Evolutionary conservation across 2,113 vertebrate genomes (phyloP).

Genomic region (Gracilinanus agilis): DNA sequence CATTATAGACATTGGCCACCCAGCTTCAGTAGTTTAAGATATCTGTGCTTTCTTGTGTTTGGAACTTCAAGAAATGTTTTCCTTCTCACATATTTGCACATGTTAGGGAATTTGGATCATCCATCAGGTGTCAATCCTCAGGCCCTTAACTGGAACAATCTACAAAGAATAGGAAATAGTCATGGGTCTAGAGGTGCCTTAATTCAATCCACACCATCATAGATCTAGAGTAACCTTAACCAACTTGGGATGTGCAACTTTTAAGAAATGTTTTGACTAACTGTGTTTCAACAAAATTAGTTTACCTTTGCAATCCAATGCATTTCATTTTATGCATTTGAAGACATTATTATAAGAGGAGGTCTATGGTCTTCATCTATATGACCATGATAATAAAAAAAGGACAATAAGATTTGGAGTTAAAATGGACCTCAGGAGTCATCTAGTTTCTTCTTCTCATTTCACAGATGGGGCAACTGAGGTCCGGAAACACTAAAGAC

Average conservation of each 20-base stretch:
- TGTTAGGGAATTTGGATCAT: neutral
- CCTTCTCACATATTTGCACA: neutral
- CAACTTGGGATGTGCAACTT: neutral
- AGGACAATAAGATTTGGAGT: neutral
- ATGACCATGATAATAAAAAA: neutral
- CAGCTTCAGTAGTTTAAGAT: neutral
- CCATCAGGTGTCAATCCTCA: neutral
- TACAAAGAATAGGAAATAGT: neutral
- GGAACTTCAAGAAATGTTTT: no score
- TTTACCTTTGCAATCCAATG: neutral
- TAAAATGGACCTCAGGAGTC: neutral
- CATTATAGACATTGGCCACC: fast-evolving
- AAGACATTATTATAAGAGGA: neutral
- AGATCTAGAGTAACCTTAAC: neutral
- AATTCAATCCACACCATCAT: neutral
- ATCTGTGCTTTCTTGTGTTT: neutral
- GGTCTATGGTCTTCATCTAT: neutral
- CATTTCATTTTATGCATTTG: neutral
- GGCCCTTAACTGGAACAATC: neutral
- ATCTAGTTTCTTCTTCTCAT: neutral
- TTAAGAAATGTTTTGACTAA: neutral
- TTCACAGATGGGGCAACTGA: neutral
- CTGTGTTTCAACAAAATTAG: neutral
- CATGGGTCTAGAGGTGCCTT: neutral
- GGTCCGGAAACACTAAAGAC: neutral